phyloP scores from a whole-genome alignment of 2,113 vertebrate species.

The Hippoglossus stenolepis region DNA sequence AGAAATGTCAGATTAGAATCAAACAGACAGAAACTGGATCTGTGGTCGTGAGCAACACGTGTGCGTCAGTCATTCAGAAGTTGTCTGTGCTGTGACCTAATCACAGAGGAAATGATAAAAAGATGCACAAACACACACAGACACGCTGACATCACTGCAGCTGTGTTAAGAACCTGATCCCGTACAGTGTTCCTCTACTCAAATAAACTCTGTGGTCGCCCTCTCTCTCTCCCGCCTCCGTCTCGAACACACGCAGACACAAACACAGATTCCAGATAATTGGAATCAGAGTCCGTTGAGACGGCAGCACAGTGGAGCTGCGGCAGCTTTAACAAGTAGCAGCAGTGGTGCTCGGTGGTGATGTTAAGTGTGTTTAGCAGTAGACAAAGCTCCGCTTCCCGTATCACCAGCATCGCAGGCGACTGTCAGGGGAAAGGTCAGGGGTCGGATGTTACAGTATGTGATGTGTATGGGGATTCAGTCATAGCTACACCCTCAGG shows the following conservation, averaged over 20 bases:
- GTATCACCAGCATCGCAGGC: neutral
- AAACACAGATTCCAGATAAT: constrained; percentile 40
- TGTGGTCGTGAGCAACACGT: too few relatives aligned
- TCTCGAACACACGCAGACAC: constrained; percentile 4
- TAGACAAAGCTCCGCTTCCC: constrained; percentile 20
- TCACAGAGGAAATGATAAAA: constrained; percentile 27
- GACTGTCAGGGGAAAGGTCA: neutral
- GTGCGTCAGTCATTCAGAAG: neutral
- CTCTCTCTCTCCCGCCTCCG: neutral
- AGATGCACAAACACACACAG: constrained; percentile 9
- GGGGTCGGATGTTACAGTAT: constrained; percentile 10
- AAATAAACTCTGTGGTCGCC: constrained; percentile 60
- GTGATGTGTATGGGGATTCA: neutral
- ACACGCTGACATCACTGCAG: constrained; percentile 68
- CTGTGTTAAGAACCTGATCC: constrained; percentile 66
- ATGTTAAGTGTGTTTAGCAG: constrained; percentile 29
- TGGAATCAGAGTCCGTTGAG: constrained; percentile 46
- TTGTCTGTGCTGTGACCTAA: neutral
- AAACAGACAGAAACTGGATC: neutral
- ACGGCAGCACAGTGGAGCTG: constrained; percentile 1
- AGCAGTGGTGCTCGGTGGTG: constrained; percentile 1
- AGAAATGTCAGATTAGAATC: too few relatives aligned
- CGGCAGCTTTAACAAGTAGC: constrained; percentile 30
- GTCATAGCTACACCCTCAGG: neutral
- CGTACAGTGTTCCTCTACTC: constrained; percentile 54